Percentiles rank a stretch among this genome's conserved stretches.
Evolutionary conservation across 1,140 invertebrate species (phyloP).

Genomic region (Patella vulgata): DNA sequence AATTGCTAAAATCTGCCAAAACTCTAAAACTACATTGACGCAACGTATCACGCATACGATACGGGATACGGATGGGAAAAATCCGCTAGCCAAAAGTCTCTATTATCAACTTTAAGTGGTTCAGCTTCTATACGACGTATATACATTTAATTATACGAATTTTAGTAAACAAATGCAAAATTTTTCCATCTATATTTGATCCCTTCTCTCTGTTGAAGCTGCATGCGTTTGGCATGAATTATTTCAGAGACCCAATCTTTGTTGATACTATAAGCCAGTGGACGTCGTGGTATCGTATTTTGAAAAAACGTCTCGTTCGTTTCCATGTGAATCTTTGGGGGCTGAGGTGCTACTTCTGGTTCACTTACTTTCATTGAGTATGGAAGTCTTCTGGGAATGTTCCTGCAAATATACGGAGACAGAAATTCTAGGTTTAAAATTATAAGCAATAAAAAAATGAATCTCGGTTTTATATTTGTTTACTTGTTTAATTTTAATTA

Average conservation of each 20-base stretch:
- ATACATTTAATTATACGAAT: too few relatives aligned
- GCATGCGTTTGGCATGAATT: constrained; percentile 56
- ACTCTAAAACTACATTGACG: too few relatives aligned
- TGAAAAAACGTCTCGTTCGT: constrained; percentile 59
- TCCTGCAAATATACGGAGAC: constrained; percentile 27
- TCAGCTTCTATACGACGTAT: too few relatives aligned
- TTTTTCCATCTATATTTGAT: constrained; percentile 57
- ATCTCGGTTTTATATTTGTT: too few relatives aligned
- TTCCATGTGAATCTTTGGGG: constrained; percentile 55
- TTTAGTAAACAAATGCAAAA: constrained; percentile 56
- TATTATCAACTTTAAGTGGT: too few relatives aligned
- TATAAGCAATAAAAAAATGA: too few relatives aligned
- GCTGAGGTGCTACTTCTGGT: constrained; percentile 46
- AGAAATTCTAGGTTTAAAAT: too few relatives aligned
- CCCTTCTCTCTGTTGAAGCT: constrained; percentile 56
- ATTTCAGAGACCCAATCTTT: constrained; percentile 62
- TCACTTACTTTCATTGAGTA: constrained; percentile 50
- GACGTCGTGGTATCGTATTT: constrained; percentile 58
- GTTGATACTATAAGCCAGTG: constrained; percentile 48
- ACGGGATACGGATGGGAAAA: too few relatives aligned
- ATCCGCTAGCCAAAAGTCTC: too few relatives aligned
- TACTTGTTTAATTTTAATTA: too few relatives aligned
- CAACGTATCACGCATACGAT: too few relatives aligned
- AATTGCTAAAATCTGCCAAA: too few relatives aligned
- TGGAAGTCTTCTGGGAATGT: constrained; percentile 40